Conservation (phyloP, 2,888 invertebrate genomes). For the Spisula solida region DNA sequence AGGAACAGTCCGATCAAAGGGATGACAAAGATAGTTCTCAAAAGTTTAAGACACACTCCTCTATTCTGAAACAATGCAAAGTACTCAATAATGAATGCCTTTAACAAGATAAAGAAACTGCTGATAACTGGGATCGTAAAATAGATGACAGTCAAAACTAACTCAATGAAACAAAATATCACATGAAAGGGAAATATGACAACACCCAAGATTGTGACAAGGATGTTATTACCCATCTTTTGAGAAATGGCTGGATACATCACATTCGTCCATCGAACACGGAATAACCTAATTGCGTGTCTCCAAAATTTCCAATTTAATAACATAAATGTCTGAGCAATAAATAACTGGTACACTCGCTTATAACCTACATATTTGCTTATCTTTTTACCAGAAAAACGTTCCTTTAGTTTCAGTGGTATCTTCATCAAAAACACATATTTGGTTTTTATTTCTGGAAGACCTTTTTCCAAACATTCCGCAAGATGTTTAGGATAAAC, state of each 20-base stretch:
- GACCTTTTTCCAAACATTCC: constrained; percentile 13
- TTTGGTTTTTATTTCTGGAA: neutral
- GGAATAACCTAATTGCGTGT: constrained; percentile 11
- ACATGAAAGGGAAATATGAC: constrained; percentile 31
- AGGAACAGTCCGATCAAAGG: constrained; percentile 35
- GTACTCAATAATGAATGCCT: constrained; percentile 31
- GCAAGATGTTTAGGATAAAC: constrained; percentile 26
- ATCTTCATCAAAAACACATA: constrained; percentile 20
- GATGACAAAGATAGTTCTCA: constrained; percentile 11
- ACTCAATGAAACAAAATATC: constrained; percentile 46
- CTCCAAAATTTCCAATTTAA: constrained; percentile 32
- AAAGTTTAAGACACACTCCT: neutral
- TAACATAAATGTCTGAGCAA: constrained; percentile 32
- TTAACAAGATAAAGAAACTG: constrained; percentile 48
- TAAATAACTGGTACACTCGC: neutral
- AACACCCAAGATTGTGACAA: neutral
- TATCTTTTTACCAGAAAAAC: constrained; percentile 4
- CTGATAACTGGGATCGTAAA: constrained; percentile 58
- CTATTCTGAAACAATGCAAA: neutral
- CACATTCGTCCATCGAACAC: constrained; percentile 17
- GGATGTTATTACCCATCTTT: neutral
- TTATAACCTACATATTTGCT: constrained; percentile 9
- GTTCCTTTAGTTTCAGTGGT: constrained; percentile 29
- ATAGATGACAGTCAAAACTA: constrained; percentile 43
- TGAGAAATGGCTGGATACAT: neutral